Evolutionary conservation across 2,797 vertebrate species (phyloP), one percentile per base, ranked within the genome.

Genomic region (Hybognathus amarus): DNA sequence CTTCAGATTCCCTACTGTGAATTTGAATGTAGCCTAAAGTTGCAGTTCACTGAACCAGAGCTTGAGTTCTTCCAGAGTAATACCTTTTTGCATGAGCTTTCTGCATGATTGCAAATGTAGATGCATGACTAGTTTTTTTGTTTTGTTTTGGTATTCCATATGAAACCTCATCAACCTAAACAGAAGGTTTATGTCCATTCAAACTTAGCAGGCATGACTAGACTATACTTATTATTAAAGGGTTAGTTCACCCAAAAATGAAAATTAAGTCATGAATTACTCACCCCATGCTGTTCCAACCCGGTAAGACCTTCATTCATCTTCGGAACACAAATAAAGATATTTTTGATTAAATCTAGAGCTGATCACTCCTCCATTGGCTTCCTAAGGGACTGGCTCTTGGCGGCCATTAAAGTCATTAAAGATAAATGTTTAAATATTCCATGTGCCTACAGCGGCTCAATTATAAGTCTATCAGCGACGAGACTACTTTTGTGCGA

Each of bases 61-160:
- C 42, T 36, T 75, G 66, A 78, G 61, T 77, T 67, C 59, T 40
- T 87, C 74, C 84, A 75, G 83, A 86, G 81, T 64, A 87, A 80
- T n/a, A 50, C n/a, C 64, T 77, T 61, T 84, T 54, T 78, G 40
- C 71, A 77, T 64, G 79, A 82, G 50, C 61, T 66, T 79, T 77
- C 54, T 75, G 56, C 68, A 75, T 71, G 69, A 76, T 61, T 74
- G 59, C 66, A 61, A 75, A 79, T 80, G 61, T 80, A 77, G 54
- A 75, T 50, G 63, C 18, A 50, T 54, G 11, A 50, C 52, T 85
- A 47, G 40, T 63, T 79, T 73, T 77, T n/a, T 56, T 24, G 24
- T 59, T 59, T 63, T n/a, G 74, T 64, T 36, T 36, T 36, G 59
- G 30, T 47, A 67, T 54, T 47, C 54, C 66, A 70, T 76, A 52